Base-by-base conservation (phyloP, 2,113 vertebrate genomes). In the Catharus fuscescens region DNA sequence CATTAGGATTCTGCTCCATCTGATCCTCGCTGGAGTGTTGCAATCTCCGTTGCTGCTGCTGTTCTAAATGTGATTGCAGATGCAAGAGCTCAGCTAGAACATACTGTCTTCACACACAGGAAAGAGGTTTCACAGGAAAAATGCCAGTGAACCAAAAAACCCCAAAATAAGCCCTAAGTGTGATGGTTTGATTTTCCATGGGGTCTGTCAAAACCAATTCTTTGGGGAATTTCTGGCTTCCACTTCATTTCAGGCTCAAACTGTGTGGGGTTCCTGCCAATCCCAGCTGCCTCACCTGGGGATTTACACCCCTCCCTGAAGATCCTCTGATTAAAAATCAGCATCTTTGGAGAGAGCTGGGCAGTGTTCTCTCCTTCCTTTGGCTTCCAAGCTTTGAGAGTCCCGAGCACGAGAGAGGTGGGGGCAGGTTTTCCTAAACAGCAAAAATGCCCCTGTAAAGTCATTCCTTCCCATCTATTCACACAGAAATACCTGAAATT, bases 221-320 rank as follows among this genome's bases (percentile, higher is more conserved):
- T 69, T 60, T 53, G 86, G 83, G 29, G 17, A 17, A 45, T 36
- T 86, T 25, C 31, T 88, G 59, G 5, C 47, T 83, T 70, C 50
- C 72, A 12, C 54, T 45, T 7, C 7, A 38, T 10, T 47, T 56
- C 70, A 79, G 72, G 42, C 69, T 57, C 2, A 15, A 5, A 14
- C 48, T 50, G 14, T 50, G 48, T 16, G 48, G 48, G 48, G 48
- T 25, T 50, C 48, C 48, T 50, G 25, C 47, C 47, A 2, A 12
- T 2, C 47, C 0, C 0, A 1, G 54, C 66, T 36, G 40, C 29
- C 71, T 48, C 61, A 21, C 31, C 29, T 5, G 1, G 0, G 47
- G 32, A 16, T 32, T n/a, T 44, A 31, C 84, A 54, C 16, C 32
- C 8, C 24, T 66, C 32, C 0, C 4, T 56, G 23, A 18, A 65